A percentile compares a stretch with the other conserved stretches of the same genome.
Conservation (phyloP, 2,797 vertebrate species). For the Cyclopterus lumpus region DNA sequence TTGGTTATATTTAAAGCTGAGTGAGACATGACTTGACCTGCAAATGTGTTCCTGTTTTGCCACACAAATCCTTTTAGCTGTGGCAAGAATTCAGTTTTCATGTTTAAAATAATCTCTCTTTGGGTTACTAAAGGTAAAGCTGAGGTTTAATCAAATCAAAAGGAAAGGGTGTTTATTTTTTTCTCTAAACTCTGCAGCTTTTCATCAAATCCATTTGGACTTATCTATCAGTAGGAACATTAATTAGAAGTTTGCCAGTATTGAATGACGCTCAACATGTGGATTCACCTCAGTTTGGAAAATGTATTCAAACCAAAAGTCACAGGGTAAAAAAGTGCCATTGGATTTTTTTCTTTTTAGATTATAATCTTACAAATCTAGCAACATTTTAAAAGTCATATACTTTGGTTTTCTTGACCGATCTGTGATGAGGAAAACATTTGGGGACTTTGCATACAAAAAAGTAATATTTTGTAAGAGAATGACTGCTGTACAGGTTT, state of each 20-base stretch:
- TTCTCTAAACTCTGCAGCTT: not conserved
- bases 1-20: conserved; percentile 47
- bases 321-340: conserved; percentile 3
- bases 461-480: not conserved
- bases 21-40: conserved; percentile 32
- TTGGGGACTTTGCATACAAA: not conserved
- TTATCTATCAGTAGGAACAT: not conserved
- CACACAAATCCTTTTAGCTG: not conserved
- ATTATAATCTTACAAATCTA: not conserved
- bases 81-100: conserved; percentile 1
- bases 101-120: not conserved
- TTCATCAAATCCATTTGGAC: not conserved
- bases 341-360: not conserved
- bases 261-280: not conserved
- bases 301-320: conserved; percentile 11
- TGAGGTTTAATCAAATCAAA: conserved; percentile 8
- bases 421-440: not conserved
- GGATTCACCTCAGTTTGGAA: not conserved
- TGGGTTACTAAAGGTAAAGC: not conserved
- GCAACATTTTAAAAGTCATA: not conserved
- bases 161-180: not conserved
- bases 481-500: not conserved
- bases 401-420: not conserved
- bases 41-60: conserved; percentile 33
- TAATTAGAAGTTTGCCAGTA: not conserved